Evolutionary conservation across 1,140 invertebrate species (phyloP), one percentile per base, ranked within the genome.

Genomic region (Pogonus chalceus): DNA sequence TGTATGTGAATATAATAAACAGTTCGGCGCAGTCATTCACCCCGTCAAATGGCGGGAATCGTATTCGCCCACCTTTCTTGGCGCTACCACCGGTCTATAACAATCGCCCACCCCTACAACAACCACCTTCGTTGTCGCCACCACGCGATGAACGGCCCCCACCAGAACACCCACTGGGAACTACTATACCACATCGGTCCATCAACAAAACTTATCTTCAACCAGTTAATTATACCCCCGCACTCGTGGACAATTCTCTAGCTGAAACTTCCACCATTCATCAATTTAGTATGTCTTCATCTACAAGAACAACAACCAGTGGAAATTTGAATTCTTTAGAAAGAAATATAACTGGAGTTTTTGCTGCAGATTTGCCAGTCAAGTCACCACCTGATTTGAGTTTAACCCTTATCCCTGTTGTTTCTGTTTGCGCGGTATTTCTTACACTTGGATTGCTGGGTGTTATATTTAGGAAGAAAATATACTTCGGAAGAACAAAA

Each of bases 1-100:
- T 87, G 9, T 81, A 73, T 62, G 82, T 82, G 4, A 77, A 80
- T 53, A 82, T 87, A 21, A 55, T 76, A 7, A 70, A 72, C 24
- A 62, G 66, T 3, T 59, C 63, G 18, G 47, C 64, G 58, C n/a
- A n/a, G n/a, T 43, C 64, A 62, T 48, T 64, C 63, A 51, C 65
- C 63, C 53, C 67, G 62, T 22, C 63, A 63, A 43, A 61, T 65
- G 37, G 64, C 66, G n/a, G n/a, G n/a, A 43, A 66, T 18, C 9
- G 37, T 12, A 18, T 43, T 12, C 9, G 37, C 3, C 37, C 69
- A 10, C 62, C 64, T 48, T 61, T 67, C 14, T 52, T 67, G 10
- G 65, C 65, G 16, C 2, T 69, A 65, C 39, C 59, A 63, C 49
- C 62, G 63, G 2, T 64, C 63, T 12, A 43, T 43, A n/a, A n/a